Evolutionary conservation across 1,140 invertebrate species (phyloP).

Genomic region (Drosophila willistoni): DNA sequence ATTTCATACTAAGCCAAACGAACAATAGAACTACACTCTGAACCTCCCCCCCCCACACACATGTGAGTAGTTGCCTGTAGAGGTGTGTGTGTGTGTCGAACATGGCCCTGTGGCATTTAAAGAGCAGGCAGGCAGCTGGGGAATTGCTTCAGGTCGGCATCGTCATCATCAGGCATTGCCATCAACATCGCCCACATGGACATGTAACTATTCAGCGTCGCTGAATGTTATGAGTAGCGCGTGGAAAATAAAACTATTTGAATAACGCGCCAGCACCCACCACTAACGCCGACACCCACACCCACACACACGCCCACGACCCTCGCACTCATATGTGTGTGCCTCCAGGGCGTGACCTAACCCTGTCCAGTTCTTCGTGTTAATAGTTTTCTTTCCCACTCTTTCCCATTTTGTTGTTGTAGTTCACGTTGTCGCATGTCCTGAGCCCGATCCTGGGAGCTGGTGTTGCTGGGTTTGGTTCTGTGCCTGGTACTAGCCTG

Average conservation of each 20-base stretch:
- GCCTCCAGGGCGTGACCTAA: constrained; percentile 4
- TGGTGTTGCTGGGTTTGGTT: background rate
- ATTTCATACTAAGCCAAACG: constrained; percentile 43
- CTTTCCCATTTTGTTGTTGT: constrained; percentile 36
- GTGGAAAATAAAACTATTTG: constrained; percentile 73
- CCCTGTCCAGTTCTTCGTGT: constrained; percentile 48
- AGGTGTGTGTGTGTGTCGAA: constrained; percentile 28
- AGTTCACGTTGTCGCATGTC: constrained; percentile 63
- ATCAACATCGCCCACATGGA: constrained; percentile 44
- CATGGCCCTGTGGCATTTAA: constrained; percentile 43
- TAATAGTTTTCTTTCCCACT: constrained; percentile 64
- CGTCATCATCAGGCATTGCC: constrained; percentile 35
- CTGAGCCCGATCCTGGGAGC: constrained; percentile 17
- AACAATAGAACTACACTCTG: constrained; percentile 35
- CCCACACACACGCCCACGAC: constrained; percentile 1
- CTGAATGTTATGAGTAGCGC: constrained; percentile 42
- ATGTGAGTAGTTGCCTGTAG: too few species aligned
- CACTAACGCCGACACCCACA: constrained; percentile 18
- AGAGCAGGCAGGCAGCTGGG: constrained; percentile 29
- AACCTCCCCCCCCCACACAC: background rate
- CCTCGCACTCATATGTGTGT: constrained; percentile 1
- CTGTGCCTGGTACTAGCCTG: constrained; percentile 17
- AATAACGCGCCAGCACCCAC: constrained; percentile 68
- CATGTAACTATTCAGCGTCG: constrained; percentile 24
- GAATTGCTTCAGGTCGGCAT: constrained; percentile 57